Evolutionary conservation across 2,888 invertebrate species (phyloP).

Genomic region (Entomobrya multifasciata): DNA sequence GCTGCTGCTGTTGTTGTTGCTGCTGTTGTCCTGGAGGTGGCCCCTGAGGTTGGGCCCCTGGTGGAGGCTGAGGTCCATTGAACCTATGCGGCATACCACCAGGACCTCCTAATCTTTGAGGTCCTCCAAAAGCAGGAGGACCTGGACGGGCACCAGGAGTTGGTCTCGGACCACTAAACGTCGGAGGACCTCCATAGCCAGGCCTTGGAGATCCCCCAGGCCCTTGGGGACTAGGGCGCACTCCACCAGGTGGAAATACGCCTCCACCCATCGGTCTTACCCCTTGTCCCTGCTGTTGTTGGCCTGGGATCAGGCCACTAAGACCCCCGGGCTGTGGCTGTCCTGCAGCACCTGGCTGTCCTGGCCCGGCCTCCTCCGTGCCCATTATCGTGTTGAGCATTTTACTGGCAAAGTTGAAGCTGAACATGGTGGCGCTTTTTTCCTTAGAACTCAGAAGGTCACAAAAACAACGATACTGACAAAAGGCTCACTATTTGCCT

Average conservation of each 20-base stretch:
- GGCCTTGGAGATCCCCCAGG: slow-evolving; percentile 77
- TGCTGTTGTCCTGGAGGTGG: slow-evolving; percentile 48
- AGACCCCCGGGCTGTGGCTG: slow-evolving; percentile 60
- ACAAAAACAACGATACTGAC: slow-evolving; percentile 53
- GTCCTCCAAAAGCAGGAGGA: slow-evolving; percentile 79
- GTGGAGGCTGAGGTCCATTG: slow-evolving; percentile 79
- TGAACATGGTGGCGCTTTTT: slow-evolving; percentile 81
- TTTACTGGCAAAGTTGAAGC: slow-evolving; percentile 82
- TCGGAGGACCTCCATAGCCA: slow-evolving; percentile 77
- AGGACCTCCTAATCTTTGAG: slow-evolving; percentile 78
- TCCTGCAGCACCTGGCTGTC: slow-evolving; percentile 71
- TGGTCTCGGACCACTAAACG: slow-evolving; percentile 79
- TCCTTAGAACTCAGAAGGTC: background rate
- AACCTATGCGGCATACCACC: slow-evolving; percentile 79
- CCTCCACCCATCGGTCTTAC: slow-evolving; percentile 67
- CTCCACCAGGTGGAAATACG: slow-evolving; percentile 74
- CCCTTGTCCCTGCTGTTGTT: slow-evolving; percentile 65
- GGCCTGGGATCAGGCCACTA: no score
- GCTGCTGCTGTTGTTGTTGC: slow-evolving; percentile 64
- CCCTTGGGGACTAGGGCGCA: slow-evolving; percentile 75
- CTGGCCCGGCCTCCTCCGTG: slow-evolving; percentile 80
- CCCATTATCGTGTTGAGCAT: slow-evolving; percentile 82
- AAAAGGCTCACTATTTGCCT: no score
- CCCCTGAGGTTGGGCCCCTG: slow-evolving; percentile 75
- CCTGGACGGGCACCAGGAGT: slow-evolving; percentile 79